Percentiles rank a stretch among this genome's conserved stretches.
Evolutionary conservation across 2,888 invertebrate species (phyloP).

Genomic region (Anticlea derivata): DNA sequence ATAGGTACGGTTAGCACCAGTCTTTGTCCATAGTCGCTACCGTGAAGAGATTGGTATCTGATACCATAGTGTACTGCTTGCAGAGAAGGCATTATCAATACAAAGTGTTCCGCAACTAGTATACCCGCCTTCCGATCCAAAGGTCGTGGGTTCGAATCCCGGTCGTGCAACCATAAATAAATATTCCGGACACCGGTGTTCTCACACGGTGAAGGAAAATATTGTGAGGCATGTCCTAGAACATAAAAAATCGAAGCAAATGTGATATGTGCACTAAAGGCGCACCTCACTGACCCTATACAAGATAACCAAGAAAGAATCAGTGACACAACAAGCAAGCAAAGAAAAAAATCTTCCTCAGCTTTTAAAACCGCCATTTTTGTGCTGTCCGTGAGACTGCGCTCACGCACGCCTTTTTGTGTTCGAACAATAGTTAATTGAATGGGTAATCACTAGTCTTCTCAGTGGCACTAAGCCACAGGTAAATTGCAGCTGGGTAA

Average conservation of each 20-base stretch:
- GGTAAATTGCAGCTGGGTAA: conserved; percentile 6
- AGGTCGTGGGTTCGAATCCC: too few relatives aligned
- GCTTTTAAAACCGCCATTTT: not conserved
- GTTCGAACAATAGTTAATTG: conserved; percentile 55
- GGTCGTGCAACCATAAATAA: too few relatives aligned
- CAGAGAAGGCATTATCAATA: conserved; percentile 25
- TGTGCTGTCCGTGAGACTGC: conserved; percentile 30
- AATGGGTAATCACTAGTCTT: conserved; percentile 55
- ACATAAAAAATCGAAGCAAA: too few relatives aligned
- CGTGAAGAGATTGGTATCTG: conserved; percentile 66
- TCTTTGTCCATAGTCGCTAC: conserved; percentile 62
- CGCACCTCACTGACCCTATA: too few relatives aligned
- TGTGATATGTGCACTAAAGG: too few relatives aligned
- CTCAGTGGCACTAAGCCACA: conserved; percentile 37
- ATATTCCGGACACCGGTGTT: too few relatives aligned
- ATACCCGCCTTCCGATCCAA: too few relatives aligned
- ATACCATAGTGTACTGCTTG: conserved; percentile 40
- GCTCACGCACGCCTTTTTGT: conserved; percentile 35
- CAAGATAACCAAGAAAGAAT: too few relatives aligned
- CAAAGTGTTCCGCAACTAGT: too few relatives aligned
- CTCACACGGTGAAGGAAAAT: too few relatives aligned
- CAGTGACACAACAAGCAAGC: too few relatives aligned
- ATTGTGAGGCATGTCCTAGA: too few relatives aligned
- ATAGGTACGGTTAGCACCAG: conserved; percentile 33
- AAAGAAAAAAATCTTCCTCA: conserved; percentile 7